Evolutionary conservation across 2,113 vertebrate genomes (phyloP).

Genomic region (Pelvicachromis taeniatus): DNA sequence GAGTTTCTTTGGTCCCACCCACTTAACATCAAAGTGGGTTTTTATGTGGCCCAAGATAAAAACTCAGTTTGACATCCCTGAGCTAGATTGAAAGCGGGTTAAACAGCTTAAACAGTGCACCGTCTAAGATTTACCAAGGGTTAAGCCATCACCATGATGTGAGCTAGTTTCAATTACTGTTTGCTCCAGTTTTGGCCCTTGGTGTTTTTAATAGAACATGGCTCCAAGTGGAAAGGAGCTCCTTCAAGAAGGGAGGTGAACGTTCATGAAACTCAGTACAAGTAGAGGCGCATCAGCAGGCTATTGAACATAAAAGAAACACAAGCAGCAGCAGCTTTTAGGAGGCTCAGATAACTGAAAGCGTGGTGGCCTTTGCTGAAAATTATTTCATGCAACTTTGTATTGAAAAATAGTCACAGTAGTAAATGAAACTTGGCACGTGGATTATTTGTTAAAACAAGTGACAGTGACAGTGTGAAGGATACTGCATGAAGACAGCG

Average conservation of each 20-base stretch:
- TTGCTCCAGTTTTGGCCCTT: background rate
- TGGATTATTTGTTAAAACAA: background rate
- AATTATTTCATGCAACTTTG: background rate
- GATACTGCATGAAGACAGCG: background rate
- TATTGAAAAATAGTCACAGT: background rate
- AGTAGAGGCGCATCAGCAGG: fast-evolving
- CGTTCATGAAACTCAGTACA: background rate
- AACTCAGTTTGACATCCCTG: background rate
- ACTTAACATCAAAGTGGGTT: background rate
- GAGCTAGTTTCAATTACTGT: background rate
- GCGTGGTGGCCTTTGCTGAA: background rate
- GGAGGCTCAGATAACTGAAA: background rate
- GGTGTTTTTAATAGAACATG: background rate
- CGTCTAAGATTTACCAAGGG: background rate
- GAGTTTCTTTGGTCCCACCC: background rate
- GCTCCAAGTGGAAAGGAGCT: background rate
- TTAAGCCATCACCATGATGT: background rate
- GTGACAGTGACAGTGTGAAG: background rate
- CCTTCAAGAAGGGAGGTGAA: background rate
- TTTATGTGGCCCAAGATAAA: background rate
- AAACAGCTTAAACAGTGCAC: background rate
- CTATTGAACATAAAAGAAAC: background rate
- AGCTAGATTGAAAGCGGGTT: background rate
- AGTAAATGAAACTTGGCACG: fast-evolving
- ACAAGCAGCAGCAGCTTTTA: background rate